These are phyloP conservation scores for Cephus spinipes DNA, from an alignment of 2,888 invertebrate genomes.

Conservation along the genomic window DNA sequence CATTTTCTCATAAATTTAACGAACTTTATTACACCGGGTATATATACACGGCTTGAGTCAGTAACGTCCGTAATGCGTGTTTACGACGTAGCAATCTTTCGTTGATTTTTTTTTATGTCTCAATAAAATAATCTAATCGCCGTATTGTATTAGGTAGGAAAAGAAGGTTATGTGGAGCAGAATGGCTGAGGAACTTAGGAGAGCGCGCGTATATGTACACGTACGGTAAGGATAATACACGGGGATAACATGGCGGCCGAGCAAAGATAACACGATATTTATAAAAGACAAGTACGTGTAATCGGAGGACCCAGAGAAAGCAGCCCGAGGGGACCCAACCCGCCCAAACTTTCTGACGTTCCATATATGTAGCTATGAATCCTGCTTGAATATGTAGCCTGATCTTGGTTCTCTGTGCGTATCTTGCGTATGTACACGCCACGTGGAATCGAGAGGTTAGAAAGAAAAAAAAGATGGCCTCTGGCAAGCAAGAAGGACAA, in stretches of 20 bases:
- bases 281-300: background rate
- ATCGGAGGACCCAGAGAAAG: background rate
- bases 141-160: background rate
- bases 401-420: background rate
- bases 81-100: background rate
- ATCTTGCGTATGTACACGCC: background rate
- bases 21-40: too few species aligned
- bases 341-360: background rate
- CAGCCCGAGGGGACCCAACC: background rate
- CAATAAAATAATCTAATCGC: background rate
- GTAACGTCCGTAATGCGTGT: background rate
- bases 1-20: too few species aligned
- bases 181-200: background rate
- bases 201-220: too few species aligned
- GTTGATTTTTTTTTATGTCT: background rate
- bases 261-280: background rate
- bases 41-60: background rate
- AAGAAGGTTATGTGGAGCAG: background rate
- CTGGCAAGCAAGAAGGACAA: background rate
- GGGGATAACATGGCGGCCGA: background rate
- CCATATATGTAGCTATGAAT: background rate
- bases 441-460: background rate
- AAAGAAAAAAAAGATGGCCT: background rate
- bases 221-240: background rate
- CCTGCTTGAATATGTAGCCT: background rate